Base-by-base conservation (phyloP, 2,113 vertebrate species). In the Limanda limanda region DNA sequence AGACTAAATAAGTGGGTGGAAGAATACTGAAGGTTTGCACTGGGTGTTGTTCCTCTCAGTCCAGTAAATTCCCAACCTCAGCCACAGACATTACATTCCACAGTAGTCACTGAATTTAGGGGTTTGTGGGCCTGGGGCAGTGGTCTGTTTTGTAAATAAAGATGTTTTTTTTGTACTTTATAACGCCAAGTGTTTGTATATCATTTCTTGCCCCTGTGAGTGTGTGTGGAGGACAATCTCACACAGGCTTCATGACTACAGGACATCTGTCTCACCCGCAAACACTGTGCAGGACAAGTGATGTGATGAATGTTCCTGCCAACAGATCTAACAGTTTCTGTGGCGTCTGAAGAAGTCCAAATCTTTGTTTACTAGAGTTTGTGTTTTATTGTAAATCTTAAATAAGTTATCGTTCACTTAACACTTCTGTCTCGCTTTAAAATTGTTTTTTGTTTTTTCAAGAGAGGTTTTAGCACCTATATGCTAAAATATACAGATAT, bases 61-160 rank as follows among this genome's bases (percentile, higher is more conserved):
- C 61, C 82, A 88, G 91, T 88, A 86, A 93, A 92, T 89, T 91
- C 88, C 92, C 89, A 88, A 90, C 90, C 89, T 91, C 89, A 89
- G 80, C 82, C 89, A 89, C 90, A 84, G 82, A 84, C 88, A 87
- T 76, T 56, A 76, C 90, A 91, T 90, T 89, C 88, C 80, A 52
- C 67, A 51, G 68, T 71, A 71, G 82, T 89, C 87, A 86, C 64
- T 76, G 74, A 78, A 84, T 76, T 78, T 62, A 57, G 64, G 87
- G 82, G 74, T 88, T 90, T 90, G 87, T 90, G 90, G 89, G 85
- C 56, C 67, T 14, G 85, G 68, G 83, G 59, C 66, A 57, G 78
- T 79, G 71, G 81, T 83, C 69, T 68, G 77, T 88, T 90, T 92
- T 94, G 94, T 95, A 94, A 95, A 95, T 95, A 94, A 94, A 95